Evolutionary conservation across 2,888 invertebrate genomes (phyloP), one percentile per base, ranked within the genome.

Genomic region (Kuschelorhynchus macadamiae): DNA sequence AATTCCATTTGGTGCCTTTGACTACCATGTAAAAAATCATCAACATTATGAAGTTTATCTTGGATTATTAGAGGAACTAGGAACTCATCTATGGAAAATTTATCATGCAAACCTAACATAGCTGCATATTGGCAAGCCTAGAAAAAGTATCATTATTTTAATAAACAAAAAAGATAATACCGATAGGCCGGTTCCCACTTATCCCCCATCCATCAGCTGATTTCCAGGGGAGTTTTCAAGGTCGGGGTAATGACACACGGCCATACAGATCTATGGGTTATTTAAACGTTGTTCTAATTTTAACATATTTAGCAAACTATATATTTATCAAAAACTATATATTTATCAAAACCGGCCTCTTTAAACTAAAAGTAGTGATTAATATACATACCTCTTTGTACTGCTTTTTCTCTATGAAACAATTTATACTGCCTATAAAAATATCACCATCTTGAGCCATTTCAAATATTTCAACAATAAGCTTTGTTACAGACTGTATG

Each of bases 1-100:
- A 94, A 85, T 17, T 87, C 86, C 66, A 84, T 82, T 52, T 92
- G 92, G 79, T 92, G 90, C 47, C 85, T 83, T 5, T 88, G 88
- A 69, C 89, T 90, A 53, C 88, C 87, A 49, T 84, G 83, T 72
- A 96, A 84, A 84, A 92, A 94, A 63, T 92, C 91, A 81, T 95
- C 93, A 44, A 92, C 90, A 72, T 92, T 83, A 71, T 88, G 88
- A 11, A 90, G 82, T 80, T 93, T 94, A 79, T 95, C 94, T 85
- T 95, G 94, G 41, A 95, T 84, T 74, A 95, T 86, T 56, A 96
- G 83, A 0, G 95, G 95, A 70, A 96, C 85, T 5, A 94, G 79
- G 74, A 95, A 86, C 62, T 90, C 89, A 78, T 92, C 88, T 55
- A 93, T 88, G 50, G 87, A 84, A 80, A 93, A 92, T 60, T 88